Conservation (phyloP, 2,797 vertebrate genomes). For the Chanos chanos region DNA sequence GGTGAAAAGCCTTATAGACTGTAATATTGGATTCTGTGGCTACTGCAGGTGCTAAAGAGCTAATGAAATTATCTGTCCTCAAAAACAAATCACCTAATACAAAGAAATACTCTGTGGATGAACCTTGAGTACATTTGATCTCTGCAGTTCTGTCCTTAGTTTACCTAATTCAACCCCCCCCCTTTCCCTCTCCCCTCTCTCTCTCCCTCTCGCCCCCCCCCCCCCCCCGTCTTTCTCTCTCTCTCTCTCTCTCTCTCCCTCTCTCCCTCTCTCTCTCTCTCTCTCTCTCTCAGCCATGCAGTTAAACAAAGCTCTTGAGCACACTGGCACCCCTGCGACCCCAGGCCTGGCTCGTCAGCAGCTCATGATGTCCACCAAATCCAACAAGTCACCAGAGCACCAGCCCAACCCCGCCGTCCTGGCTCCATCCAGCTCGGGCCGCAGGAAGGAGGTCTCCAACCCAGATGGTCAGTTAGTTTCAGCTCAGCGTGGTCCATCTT, state of each 20-base stretch:
- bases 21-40: too few species aligned
- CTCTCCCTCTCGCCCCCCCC: too few species aligned
- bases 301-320: conserved; percentile 89
- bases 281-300: conserved; percentile 75
- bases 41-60: too few species aligned
- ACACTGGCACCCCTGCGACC: conserved; percentile 74
- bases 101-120: too few species aligned
- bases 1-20: too few species aligned
- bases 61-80: too few species aligned
- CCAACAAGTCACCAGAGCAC: conserved; percentile 93
- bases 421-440: conserved; percentile 82
- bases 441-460: conserved; percentile 87
- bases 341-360: conserved; percentile 87
- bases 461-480: conserved; percentile 93
- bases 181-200: too few species aligned
- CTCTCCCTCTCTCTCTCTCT: neutral
- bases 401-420: conserved; percentile 86
- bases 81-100: too few species aligned
- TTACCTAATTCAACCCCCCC: too few species aligned
- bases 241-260: neutral
- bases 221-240: neutral
- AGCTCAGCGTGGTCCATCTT: too few species aligned
- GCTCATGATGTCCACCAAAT: conserved; percentile 92
- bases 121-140: too few species aligned
- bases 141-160: too few species aligned